Percentiles rank a stretch among this genome's conserved stretches.
These are phyloP conservation scores for Siphamia tubifer DNA, from an alignment of 2,113 vertebrate species.

Conservation along the genomic window DNA sequence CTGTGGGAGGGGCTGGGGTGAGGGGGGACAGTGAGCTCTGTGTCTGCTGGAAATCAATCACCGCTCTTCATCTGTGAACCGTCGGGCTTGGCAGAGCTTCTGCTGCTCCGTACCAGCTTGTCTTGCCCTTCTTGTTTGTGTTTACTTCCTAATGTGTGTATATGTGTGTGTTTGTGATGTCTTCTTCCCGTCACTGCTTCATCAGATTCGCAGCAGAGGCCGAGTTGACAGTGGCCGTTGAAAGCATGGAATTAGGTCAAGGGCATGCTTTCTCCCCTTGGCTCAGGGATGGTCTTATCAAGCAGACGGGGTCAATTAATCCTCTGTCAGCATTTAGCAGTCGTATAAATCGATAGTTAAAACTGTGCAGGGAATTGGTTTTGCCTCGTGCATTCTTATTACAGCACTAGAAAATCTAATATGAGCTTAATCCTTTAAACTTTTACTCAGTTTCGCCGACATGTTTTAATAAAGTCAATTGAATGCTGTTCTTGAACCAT, in stretches of 20 bases:
- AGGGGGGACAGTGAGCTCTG: constrained; percentile 54
- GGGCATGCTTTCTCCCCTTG: constrained; percentile 43
- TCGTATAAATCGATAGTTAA: constrained; percentile 38
- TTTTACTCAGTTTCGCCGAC: too few species aligned
- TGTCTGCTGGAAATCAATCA: constrained; percentile 72
- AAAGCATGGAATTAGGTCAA: constrained; percentile 65
- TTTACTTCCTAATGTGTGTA: constrained; percentile 22
- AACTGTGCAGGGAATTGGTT: not conserved
- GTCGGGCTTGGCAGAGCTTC: constrained; percentile 53
- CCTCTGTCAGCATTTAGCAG: constrained; percentile 50
- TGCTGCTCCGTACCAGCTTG: constrained; percentile 70
- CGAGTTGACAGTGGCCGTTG: constrained; percentile 36
- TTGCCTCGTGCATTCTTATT: not conserved
- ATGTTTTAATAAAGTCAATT: too few species aligned
- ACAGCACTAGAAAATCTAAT: not conserved
- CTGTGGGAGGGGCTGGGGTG: constrained; percentile 31
- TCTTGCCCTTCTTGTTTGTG: constrained; percentile 48
- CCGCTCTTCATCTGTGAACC: constrained; percentile 57
- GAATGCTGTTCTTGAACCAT: too few species aligned
- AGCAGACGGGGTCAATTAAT: constrained; percentile 45
- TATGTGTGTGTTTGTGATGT: constrained; percentile 10
- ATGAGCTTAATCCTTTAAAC: too few species aligned
- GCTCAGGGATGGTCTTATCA: constrained; percentile 51
- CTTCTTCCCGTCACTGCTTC: constrained; percentile 21
- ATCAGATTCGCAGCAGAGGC: constrained; percentile 49